phyloP scores from a whole-genome alignment of 2,113 vertebrate genomes.

The Macrotus californicus region DNA sequence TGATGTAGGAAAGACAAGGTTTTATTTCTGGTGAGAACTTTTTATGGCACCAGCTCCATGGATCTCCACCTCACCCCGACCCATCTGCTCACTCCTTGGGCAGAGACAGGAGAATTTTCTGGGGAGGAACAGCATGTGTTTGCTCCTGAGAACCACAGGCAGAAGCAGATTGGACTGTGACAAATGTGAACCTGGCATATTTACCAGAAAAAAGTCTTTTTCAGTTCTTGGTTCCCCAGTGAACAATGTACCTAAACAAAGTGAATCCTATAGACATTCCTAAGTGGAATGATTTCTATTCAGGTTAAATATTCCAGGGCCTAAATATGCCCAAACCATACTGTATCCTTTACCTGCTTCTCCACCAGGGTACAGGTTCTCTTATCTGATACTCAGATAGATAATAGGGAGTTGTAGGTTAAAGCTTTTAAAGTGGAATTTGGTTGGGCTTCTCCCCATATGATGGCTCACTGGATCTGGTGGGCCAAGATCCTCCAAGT shows the following conservation, averaged over 20 bases:
- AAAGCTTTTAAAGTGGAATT: not conserved
- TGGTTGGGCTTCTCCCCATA: not conserved
- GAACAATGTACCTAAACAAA: not conserved
- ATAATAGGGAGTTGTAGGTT: not conserved
- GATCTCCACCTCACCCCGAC: not conserved
- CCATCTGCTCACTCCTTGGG: not conserved
- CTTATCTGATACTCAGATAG: not conserved
- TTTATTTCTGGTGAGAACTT: not conserved
- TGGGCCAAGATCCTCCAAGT: not conserved
- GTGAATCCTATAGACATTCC: not conserved
- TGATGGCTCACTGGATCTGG: not conserved
- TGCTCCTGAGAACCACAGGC: not conserved
- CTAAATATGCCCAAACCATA: not conserved
- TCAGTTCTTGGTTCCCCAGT: not conserved
- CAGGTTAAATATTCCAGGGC: not conserved
- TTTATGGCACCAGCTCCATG: not conserved
- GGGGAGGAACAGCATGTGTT: not conserved
- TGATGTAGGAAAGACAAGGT: not conserved
- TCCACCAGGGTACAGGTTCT: not conserved
- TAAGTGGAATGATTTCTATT: not conserved
- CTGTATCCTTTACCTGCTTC: not conserved
- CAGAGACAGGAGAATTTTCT: not conserved
- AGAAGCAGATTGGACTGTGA: not conserved
- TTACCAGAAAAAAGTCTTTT: not conserved
- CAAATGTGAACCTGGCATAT: not conserved